These are phyloP conservation scores for Nymphicus hollandicus DNA, from an alignment of 2,113 vertebrate species.

Conservation along the genomic window DNA sequence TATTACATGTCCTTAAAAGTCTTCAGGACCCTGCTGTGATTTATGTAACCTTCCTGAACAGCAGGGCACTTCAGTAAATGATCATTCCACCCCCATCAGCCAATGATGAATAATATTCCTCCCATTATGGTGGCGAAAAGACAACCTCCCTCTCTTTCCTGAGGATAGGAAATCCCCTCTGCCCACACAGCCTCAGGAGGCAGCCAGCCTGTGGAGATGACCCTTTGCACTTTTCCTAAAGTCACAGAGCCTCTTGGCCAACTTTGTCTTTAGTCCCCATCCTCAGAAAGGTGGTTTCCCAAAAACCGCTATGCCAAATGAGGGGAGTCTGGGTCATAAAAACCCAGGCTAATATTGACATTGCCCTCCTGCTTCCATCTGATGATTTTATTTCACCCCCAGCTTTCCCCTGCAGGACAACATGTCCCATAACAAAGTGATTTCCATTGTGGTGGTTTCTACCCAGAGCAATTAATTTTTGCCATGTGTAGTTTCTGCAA, in stretches of 20 bases:
- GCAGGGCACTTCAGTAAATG: background rate
- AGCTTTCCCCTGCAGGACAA: background rate
- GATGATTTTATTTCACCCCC: background rate
- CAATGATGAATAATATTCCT: background rate
- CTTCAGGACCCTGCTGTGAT: background rate
- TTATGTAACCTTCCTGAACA: background rate
- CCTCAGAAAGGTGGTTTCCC: background rate
- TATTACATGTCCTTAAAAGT: background rate
- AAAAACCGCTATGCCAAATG: background rate
- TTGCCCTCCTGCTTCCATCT: background rate
- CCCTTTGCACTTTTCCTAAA: background rate
- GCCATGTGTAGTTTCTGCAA: background rate
- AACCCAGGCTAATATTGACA: background rate
- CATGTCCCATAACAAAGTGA: background rate
- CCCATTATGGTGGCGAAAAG: background rate
- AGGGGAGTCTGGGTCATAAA: background rate
- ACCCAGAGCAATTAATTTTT: background rate
- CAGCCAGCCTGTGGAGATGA: background rate
- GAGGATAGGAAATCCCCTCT: background rate
- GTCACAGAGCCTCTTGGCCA: background rate
- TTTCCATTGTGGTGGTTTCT: background rate
- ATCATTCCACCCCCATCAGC: background rate
- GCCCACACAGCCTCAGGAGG: rapidly evolving
- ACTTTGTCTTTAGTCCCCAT: background rate
- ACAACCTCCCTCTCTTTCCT: background rate